Evolutionary conservation across 2,888 invertebrate genomes (phyloP).

Genomic region (Metacarcinus magister): DNA sequence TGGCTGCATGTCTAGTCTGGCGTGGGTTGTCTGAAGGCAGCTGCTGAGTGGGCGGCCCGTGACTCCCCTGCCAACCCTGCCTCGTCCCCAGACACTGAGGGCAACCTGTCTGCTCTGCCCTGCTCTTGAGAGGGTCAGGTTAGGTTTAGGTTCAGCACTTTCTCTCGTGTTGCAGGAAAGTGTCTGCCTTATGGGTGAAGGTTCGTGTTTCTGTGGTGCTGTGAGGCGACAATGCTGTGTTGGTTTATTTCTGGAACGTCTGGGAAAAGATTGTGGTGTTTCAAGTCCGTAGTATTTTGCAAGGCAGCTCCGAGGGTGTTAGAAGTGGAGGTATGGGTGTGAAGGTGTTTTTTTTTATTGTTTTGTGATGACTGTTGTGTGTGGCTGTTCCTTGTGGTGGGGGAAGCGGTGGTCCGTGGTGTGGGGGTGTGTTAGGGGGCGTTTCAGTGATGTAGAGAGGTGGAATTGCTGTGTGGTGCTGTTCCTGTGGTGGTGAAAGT

Average conservation of each 20-base stretch:
- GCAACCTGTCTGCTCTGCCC: not conserved
- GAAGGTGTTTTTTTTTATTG: not conserved
- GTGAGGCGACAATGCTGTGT: not conserved
- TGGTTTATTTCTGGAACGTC: too few species aligned
- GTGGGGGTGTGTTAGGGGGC: not conserved
- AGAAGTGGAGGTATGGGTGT: not conserved
- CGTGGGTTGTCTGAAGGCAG: not conserved
- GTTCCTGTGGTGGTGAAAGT: not conserved
- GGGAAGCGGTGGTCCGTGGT: not conserved
- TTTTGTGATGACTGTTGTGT: not conserved
- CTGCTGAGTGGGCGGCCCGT: constrained; percentile 31
- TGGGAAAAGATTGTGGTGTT: not conserved
- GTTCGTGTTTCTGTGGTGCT: not conserved
- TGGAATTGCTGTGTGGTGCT: too few species aligned
- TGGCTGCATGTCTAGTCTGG: not conserved
- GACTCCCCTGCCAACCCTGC: constrained; percentile 2
- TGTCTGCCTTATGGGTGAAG: not conserved
- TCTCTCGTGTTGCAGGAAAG: not conserved
- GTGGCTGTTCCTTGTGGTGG: not conserved
- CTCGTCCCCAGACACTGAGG: not conserved
- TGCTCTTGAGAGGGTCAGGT: not conserved
- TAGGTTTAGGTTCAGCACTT: too few species aligned
- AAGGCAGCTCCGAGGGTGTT: not conserved
- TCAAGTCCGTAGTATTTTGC: not conserved
- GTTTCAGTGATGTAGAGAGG: not conserved